phyloP scores from a whole-genome alignment of 2,797 vertebrate genomes.

The Alauda arvensis region DNA sequence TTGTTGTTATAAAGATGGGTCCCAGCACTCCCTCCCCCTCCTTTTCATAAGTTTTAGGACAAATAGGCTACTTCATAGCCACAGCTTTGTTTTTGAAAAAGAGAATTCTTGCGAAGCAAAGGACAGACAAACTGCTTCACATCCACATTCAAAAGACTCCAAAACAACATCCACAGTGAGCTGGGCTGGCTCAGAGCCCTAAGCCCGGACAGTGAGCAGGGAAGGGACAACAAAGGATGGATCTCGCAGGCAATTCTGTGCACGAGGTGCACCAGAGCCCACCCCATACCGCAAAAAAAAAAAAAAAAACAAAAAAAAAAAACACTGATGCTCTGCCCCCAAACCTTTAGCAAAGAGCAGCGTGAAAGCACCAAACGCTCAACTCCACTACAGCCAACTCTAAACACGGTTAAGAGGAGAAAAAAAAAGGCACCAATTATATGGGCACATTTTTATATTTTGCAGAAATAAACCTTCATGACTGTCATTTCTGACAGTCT shows the following conservation, averaged over 20 bases:
- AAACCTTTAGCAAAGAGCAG: fast-evolving
- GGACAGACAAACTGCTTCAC: conserved; percentile 42
- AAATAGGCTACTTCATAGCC: conserved; percentile 51
- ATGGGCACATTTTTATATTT: background rate
- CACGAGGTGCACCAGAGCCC: background rate
- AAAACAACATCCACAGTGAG: background rate
- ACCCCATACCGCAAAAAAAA: background rate
- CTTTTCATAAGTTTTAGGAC: conserved; percentile 60
- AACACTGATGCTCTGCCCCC: background rate
- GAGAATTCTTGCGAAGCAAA: conserved; percentile 28
- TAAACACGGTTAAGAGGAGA: background rate
- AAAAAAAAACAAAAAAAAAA: too few relatives aligned
- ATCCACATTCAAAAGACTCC: conserved; percentile 24
- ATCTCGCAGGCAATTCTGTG: background rate
- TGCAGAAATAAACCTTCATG: background rate
- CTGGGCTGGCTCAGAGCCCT: background rate
- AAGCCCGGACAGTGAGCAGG: background rate
- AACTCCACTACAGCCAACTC: background rate
- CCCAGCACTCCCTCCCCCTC: conserved; percentile 41
- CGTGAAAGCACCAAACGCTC: background rate
- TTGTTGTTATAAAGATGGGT: conserved; percentile 69
- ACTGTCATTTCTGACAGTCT: background rate
- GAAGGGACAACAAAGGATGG: background rate
- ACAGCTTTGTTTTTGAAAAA: conserved; percentile 38
- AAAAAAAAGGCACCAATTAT: fast-evolving